phyloP scores from a whole-genome alignment of 2,797 vertebrate genomes.

The Enteromius treurensis region DNA sequence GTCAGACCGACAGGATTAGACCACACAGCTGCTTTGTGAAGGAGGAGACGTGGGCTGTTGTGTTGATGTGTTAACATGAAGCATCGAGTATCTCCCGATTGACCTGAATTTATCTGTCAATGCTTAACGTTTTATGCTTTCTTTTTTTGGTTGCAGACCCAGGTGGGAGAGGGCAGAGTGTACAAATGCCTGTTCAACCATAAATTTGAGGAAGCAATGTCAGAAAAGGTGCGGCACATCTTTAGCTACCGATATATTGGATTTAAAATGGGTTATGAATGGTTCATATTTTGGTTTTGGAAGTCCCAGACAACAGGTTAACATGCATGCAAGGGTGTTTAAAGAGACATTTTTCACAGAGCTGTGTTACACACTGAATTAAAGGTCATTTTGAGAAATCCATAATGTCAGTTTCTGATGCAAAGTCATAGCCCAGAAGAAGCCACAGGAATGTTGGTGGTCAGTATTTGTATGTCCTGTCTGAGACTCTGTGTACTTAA shows the following conservation, averaged over 20 bases:
- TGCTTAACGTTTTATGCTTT: slow-evolving; percentile 2
- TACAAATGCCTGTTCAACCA: slow-evolving; percentile 93
- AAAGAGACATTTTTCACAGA: too few relatives aligned
- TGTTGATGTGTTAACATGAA: neutral
- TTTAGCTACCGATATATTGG: neutral
- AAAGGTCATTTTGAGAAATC: too few relatives aligned
- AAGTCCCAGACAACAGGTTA: too few relatives aligned
- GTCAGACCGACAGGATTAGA: slow-evolving; percentile 23
- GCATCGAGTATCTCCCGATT: neutral
- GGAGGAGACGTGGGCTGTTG: neutral
- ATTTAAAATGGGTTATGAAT: neutral
- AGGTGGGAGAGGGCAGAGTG: slow-evolving; percentile 87
- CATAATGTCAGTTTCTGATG: neutral
- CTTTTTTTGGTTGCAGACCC: slow-evolving; percentile 74
- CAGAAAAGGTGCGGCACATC: slow-evolving; percentile 79
- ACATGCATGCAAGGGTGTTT: too few relatives aligned
- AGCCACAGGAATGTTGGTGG: slow-evolving; percentile 55
- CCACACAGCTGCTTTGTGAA: neutral
- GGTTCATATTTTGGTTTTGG: too few relatives aligned
- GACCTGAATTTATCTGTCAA: neutral
- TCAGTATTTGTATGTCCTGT: slow-evolving; percentile 19
- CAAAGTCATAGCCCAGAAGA: slow-evolving; percentile 4
- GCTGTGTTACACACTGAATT: too few relatives aligned
- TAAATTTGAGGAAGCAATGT: slow-evolving; percentile 92
- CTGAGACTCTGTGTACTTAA: slow-evolving; percentile 37